These are phyloP conservation scores for Tragelaphus buxtoni DNA, from an alignment of 2,113 vertebrate species.

Conservation along the genomic window DNA sequence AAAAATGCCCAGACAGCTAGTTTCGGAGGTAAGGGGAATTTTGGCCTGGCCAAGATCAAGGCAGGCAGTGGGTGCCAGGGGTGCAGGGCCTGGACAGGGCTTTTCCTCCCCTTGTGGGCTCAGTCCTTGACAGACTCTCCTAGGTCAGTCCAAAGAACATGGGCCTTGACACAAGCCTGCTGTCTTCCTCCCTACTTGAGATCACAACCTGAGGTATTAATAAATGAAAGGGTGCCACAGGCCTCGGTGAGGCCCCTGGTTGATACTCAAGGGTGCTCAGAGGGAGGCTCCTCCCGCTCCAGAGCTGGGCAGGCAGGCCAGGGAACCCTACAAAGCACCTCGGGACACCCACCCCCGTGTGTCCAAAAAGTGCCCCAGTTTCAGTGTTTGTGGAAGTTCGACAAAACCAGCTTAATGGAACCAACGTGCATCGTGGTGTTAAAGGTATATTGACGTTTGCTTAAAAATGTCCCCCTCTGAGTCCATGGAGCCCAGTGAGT, in stretches of 20 bases:
- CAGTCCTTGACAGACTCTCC: background rate
- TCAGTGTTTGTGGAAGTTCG: background rate
- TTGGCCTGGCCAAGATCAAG: background rate
- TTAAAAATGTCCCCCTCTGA: background rate
- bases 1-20: background rate
- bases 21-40: background rate
- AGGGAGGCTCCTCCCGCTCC: background rate
- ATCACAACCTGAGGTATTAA: background rate
- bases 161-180: background rate
- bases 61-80: background rate
- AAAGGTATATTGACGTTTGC: background rate
- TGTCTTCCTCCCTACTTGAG: background rate
- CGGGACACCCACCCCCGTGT: background rate
- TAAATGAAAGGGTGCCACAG: background rate
- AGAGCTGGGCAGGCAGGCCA: background rate
- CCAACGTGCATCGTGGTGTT: background rate
- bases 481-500: background rate
- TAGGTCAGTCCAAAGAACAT: background rate
- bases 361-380: background rate
- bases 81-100: too few species aligned
- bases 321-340: background rate
- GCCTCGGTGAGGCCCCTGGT: background rate
- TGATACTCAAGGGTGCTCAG: background rate
- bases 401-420: background rate
- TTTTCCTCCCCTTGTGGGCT: background rate